Percentiles rank a stretch among this genome's conserved stretches.
These are phyloP conservation scores for Trematomus loennbergii DNA, from an alignment of 2,113 vertebrate genomes.

Conservation along the genomic window DNA sequence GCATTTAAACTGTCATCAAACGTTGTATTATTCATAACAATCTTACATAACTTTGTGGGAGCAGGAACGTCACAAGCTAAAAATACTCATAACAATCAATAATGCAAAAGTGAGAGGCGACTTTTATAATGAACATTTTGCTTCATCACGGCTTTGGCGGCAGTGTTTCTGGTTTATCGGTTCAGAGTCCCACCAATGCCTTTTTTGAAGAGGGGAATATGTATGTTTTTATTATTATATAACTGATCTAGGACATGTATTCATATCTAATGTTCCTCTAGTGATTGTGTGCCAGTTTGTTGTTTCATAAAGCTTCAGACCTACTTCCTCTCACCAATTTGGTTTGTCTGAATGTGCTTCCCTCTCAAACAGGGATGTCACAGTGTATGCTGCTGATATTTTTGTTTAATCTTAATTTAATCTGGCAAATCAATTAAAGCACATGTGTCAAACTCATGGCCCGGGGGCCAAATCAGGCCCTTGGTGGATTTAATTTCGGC, in stretches of 20 bases:
- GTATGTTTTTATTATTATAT: background rate
- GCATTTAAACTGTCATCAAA: constrained; percentile 13
- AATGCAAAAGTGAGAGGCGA: constrained; percentile 63
- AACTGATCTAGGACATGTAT: background rate
- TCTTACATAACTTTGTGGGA: constrained; percentile 70
- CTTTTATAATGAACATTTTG: constrained; percentile 48
- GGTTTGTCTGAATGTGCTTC: background rate
- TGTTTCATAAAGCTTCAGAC: background rate
- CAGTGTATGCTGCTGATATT: background rate
- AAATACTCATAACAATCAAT: constrained; percentile 77
- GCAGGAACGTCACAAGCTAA: constrained; percentile 57
- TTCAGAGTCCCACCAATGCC: background rate
- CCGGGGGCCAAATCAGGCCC: no score
- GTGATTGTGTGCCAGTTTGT: background rate
- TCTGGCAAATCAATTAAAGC: background rate
- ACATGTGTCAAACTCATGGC: no score
- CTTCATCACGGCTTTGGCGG: constrained; percentile 41
- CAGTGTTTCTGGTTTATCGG: background rate
- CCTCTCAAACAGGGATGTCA: background rate
- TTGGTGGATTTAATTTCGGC: no score
- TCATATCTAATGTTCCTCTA: background rate
- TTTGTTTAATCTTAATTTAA: background rate
- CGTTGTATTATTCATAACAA: constrained; percentile 66
- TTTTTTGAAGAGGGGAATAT: background rate
- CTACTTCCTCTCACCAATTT: background rate